Conservation (phyloP, 2,113 vertebrate genomes). For the Aspidoscelis tigris region DNA sequence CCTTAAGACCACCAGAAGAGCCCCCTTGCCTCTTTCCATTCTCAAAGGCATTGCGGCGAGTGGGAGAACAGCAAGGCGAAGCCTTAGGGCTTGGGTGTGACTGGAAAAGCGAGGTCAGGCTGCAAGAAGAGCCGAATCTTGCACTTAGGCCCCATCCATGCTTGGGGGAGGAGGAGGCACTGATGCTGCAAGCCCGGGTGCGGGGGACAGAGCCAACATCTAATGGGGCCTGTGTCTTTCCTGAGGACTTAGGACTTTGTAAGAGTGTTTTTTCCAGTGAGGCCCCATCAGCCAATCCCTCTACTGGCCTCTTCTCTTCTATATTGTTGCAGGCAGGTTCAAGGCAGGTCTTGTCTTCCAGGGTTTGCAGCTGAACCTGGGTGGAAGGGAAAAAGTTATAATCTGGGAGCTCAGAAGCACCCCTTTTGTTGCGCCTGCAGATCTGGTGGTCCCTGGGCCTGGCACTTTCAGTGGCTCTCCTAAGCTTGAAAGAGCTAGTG, state of each 20-base stretch:
- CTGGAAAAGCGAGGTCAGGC: slow-evolving; percentile 66
- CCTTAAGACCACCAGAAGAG: neutral
- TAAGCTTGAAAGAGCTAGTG: neutral
- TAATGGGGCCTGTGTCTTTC: neutral
- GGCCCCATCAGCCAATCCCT: slow-evolving; percentile 76
- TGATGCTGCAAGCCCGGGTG: slow-evolving; percentile 55
- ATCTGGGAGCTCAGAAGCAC: too few relatives aligned
- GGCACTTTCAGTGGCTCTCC: neutral
- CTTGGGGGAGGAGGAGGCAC: slow-evolving; percentile 36
- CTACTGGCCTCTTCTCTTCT: slow-evolving; percentile 49
- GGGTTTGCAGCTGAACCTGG: slow-evolving; percentile 85
- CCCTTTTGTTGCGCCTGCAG: too few relatives aligned
- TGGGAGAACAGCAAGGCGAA: slow-evolving; percentile 62
- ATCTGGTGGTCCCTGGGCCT: neutral
- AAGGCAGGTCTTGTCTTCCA: slow-evolving; percentile 71
- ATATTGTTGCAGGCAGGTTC: slow-evolving; percentile 18
- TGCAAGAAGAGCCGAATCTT: slow-evolving; percentile 63
- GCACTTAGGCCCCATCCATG: slow-evolving; percentile 4
- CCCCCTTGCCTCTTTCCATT: slow-evolving; percentile 32
- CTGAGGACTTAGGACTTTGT: slow-evolving; percentile 73
- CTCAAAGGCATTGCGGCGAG: slow-evolving; percentile 38
- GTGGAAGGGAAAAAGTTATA: neutral
- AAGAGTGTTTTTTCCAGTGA: slow-evolving; percentile 86
- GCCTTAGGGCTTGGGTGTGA: slow-evolving; percentile 53
- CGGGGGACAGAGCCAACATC: slow-evolving; percentile 20